phyloP scores from a whole-genome alignment of 1,140 invertebrate genomes.

The Macrosteles quadrilineatus region DNA sequence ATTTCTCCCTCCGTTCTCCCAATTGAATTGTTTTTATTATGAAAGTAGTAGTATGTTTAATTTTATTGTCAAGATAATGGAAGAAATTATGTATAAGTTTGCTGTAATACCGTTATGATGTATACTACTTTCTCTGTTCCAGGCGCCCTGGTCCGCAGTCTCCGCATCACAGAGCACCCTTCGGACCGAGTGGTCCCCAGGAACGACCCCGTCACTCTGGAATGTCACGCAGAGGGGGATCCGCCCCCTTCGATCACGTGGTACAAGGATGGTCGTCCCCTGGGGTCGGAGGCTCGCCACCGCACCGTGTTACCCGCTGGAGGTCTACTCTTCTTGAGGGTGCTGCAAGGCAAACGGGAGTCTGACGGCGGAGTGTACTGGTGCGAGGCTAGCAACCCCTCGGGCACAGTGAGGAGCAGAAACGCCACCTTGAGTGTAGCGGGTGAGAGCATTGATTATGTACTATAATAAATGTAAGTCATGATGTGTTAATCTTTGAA shows the following conservation, averaged over 20 bases:
- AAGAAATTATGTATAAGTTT: too few species aligned
- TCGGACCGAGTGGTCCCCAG: constrained; percentile 65
- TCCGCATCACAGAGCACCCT: constrained; percentile 44
- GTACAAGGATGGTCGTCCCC: constrained; percentile 78
- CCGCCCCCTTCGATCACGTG: constrained; percentile 89
- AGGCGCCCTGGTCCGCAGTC: too few species aligned
- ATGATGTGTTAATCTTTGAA: too few species aligned
- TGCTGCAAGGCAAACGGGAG: constrained; percentile 80
- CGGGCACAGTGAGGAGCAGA: constrained; percentile 72
- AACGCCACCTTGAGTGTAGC: constrained; percentile 77
- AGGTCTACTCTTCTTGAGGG: constrained; percentile 51
- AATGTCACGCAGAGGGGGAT: constrained; percentile 89
- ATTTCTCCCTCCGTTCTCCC: too few species aligned
- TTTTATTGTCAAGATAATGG: too few species aligned
- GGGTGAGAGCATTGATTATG: too few species aligned
- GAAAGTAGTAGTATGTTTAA: too few species aligned
- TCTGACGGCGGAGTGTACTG: constrained; percentile 85
- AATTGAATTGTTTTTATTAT: too few species aligned
- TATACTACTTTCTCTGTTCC: too few species aligned
- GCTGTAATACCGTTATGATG: too few species aligned
- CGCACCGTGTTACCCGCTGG: constrained; percentile 41
- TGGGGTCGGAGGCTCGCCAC: constrained; percentile 54
- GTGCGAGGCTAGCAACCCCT: constrained; percentile 83
- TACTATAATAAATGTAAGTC: too few species aligned
- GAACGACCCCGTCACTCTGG: constrained; percentile 85